Base-by-base conservation (phyloP, 64 coral and sea anemone species). In the Anthopleura sola region DNA sequence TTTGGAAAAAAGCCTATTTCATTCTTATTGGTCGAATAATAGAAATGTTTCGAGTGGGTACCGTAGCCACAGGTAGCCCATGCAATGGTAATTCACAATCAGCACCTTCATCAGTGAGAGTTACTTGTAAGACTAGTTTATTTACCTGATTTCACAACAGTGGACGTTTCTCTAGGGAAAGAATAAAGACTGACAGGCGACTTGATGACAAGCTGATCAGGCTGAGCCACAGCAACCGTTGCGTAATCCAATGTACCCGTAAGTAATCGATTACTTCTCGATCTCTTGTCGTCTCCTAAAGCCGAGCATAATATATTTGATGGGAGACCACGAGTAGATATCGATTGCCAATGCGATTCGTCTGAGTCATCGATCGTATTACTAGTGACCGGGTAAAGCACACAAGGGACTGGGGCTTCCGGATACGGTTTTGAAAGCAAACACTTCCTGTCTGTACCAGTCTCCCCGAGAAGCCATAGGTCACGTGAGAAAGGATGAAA, bases 381-480 rank as follows among this genome's bases (percentile, higher is more conserved):
- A 64, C 84, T 90, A 44, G 80, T 85, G 69, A 96, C 86, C 24
- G 90, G 90, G 86, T 96, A 92, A 31, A 96, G 85, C 4, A 96
- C 87, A 79, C 90, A 92, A 39, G 97, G 92, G 0, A 94, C 90
- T 55, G 90, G 90, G 12, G 90, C 87, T 90, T 94, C 93, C 49
- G 87, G 84, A 51, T 94, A 92, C 5, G 90, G 90, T 51, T 94
- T 99, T 31, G 84, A 84, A 29, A 99, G 87, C 20, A 99, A 83
- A 62, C 85, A 99, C 66, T 94, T 99, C 81, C 87, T 58, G 85
- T 95, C 87, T 13, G 90, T 92, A 50, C 90, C 97, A 86, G 93
- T 99, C 93, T 99, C 93, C 81, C 90, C 84, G 10, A 99, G 28
- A 31, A 99, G 85, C 97, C 97, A 99, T 34, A 99, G 78, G 21